Percentiles rank a stretch among this genome's conserved stretches.
phyloP scores from a whole-genome alignment of 2,888 invertebrate genomes.

The Rapana venosa region DNA sequence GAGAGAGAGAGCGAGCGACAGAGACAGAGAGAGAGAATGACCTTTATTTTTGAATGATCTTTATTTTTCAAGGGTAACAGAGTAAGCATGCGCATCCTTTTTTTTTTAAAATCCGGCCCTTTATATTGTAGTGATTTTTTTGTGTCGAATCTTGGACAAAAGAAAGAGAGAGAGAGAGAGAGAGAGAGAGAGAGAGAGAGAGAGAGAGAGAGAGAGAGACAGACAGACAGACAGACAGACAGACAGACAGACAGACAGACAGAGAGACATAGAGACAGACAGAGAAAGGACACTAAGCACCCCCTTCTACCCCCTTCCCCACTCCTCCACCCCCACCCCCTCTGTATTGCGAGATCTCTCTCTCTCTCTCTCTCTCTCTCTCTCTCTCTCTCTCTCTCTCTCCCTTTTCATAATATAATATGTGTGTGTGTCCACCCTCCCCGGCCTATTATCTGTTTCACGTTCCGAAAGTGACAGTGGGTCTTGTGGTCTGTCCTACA shows the following conservation, averaged over 20 bases:
- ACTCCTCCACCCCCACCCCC: background rate
- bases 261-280: slow-evolving; percentile 33
- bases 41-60: no score
- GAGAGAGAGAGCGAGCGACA: no score
- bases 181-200: slow-evolving; percentile 39
- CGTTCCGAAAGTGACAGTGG: slow-evolving; percentile 9
- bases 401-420: no score
- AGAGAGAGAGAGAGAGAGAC: slow-evolving; percentile 21
- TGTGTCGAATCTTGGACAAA: no score
- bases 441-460: background rate
- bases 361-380: background rate
- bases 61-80: no score
- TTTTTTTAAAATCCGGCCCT: no score
- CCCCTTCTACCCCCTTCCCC: background rate
- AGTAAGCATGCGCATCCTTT: no score
- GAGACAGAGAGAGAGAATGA: no score
- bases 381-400: no score
- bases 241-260: slow-evolving; percentile 30
- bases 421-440: background rate
- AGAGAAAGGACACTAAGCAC: background rate
- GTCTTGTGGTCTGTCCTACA: background rate
- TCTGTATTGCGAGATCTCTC: no score
- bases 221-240: slow-evolving; percentile 21
- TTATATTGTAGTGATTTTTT: no score
- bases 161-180: slow-evolving; percentile 42